These are phyloP conservation scores for Psilopsiagon aurifrons DNA, from an alignment of 2,113 vertebrate species.

Conservation along the genomic window DNA sequence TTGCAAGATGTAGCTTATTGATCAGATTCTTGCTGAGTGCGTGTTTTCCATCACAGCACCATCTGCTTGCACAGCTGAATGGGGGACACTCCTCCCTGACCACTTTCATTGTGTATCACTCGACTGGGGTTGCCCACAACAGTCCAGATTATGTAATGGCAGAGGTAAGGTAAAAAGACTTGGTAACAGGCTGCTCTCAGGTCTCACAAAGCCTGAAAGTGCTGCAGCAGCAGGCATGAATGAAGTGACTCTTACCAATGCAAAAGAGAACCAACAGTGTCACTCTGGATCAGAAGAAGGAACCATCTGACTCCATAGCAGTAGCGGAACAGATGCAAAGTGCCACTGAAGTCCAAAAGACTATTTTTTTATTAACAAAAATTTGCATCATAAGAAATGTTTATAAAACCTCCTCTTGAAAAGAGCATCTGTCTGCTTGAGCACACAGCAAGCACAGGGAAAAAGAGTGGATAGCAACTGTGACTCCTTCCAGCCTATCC, in stretches of 20 bases:
- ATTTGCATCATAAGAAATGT: background rate
- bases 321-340: background rate
- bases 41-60: background rate
- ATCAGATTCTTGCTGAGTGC: background rate
- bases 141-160: background rate
- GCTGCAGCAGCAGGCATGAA: fast-evolving
- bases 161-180: background rate
- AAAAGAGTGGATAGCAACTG: background rate
- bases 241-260: background rate
- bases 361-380: background rate
- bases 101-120: fast-evolving
- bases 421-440: background rate
- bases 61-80: background rate
- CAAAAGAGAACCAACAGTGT: background rate
- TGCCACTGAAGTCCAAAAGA: background rate
- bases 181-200: background rate
- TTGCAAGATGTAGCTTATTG: fast-evolving
- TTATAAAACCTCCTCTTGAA: background rate
- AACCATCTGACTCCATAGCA: background rate
- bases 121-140: fast-evolving
- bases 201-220: background rate
- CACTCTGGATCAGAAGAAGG: background rate
- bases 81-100: background rate
- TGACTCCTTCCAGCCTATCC: background rate
- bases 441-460: fast-evolving